Conservation (phyloP, 1,140 invertebrate species). For the Platorchestia sp. region DNA sequence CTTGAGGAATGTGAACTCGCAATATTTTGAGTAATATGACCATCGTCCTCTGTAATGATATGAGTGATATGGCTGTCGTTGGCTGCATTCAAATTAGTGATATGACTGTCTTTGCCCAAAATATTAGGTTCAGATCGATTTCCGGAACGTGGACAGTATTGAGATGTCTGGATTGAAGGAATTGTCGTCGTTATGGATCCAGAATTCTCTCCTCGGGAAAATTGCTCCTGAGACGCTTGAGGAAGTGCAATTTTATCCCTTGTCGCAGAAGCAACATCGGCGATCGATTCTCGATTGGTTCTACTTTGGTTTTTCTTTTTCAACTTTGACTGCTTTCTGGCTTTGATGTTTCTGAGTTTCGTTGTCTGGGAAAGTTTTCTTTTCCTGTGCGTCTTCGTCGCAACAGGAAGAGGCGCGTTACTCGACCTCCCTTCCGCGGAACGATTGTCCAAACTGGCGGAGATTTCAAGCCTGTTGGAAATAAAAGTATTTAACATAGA, state of each 20-base stretch:
- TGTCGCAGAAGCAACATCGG: background rate
- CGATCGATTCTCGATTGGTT: background rate
- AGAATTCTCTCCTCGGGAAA: background rate
- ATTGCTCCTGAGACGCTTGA: background rate
- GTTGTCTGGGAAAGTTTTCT: background rate
- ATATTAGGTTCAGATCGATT: background rate
- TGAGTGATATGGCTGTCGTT: too few species aligned
- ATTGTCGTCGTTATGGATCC: background rate
- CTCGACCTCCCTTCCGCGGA: background rate
- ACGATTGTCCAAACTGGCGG: background rate
- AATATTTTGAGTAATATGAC: too few species aligned
- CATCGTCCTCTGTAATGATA: too few species aligned
- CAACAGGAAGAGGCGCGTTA: background rate
- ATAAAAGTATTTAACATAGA: background rate
- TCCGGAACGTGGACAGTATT: background rate
- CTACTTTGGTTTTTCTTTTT: background rate
- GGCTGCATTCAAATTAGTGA: background rate
- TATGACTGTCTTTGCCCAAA: background rate
- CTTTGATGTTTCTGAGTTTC: background rate
- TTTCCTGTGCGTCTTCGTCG: background rate
- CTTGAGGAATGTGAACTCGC: background rate
- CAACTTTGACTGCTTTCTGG: background rate
- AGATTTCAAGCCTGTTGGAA: background rate
- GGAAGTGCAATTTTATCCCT: background rate
- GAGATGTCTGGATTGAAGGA: background rate